Evolutionary conservation across 1,140 invertebrate species (phyloP).

Genomic region (Ridgeia piscesae): DNA sequence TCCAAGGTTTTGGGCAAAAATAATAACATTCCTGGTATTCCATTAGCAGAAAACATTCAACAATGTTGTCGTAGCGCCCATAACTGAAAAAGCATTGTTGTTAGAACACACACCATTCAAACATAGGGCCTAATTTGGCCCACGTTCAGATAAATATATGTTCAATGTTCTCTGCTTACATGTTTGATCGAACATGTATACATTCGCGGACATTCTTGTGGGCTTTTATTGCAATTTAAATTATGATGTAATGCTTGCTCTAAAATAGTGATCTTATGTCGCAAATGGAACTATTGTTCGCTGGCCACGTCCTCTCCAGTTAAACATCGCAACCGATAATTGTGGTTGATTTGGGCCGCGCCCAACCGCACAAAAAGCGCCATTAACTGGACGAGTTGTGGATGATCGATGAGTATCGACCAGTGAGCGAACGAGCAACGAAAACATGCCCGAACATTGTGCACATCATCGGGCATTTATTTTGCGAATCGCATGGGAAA

Average conservation of each 20-base stretch:
- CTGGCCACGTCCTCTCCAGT: background rate
- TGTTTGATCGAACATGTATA: background rate
- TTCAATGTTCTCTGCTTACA: background rate
- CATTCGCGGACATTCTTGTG: background rate
- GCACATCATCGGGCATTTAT: constrained; percentile 4
- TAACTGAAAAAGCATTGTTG: too few species aligned
- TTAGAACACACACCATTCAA: too few species aligned
- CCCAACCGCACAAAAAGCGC: background rate
- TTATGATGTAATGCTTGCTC: background rate
- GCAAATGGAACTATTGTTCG: background rate
- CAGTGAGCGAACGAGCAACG: background rate
- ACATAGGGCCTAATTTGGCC: too few species aligned
- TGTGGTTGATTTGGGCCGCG: background rate
- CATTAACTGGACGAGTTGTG: background rate
- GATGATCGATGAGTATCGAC: background rate
- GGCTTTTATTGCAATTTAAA: background rate
- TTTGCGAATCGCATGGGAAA: background rate
- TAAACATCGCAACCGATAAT: background rate
- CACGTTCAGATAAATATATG: too few species aligned
- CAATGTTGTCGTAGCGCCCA: too few species aligned
- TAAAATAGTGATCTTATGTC: background rate
- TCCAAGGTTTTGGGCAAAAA: too few species aligned
- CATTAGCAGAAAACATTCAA: too few species aligned
- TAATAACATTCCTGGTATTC: too few species aligned
- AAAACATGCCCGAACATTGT: background rate